phyloP scores from a whole-genome alignment of 2,113 vertebrate genomes.

The Recurvirostra avosetta region DNA sequence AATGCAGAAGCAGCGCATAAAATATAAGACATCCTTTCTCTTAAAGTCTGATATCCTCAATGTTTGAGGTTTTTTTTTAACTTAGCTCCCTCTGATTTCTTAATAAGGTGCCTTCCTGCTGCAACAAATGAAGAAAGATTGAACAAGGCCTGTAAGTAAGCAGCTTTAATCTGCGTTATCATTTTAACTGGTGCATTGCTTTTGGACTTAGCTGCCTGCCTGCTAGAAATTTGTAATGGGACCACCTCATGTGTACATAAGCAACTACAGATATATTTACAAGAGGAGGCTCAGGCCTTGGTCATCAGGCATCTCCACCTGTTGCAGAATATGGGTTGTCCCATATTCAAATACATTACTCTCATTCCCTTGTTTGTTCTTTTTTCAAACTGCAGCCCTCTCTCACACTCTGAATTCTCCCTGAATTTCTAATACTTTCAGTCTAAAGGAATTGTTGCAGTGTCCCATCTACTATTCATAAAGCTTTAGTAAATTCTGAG shows the following conservation, averaged over 20 bases:
- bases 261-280: background rate
- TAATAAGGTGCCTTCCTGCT: background rate
- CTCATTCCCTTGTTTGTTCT: background rate
- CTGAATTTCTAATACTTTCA: background rate
- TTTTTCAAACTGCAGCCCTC: background rate
- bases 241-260: rapidly evolving
- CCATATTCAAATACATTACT: background rate
- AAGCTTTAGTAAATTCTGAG: background rate
- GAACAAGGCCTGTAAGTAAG: background rate
- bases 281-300: background rate
- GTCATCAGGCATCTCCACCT: background rate
- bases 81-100: background rate
- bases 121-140: background rate
- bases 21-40: background rate
- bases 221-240: background rate
- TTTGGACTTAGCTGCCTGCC: background rate
- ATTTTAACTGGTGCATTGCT: background rate
- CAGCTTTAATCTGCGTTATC: background rate
- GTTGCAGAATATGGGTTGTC: background rate
- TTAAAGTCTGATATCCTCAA: background rate
- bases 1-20: background rate
- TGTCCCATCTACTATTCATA: background rate
- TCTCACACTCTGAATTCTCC: too few relatives aligned
- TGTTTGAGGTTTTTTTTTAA: background rate
- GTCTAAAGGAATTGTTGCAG: background rate